These are phyloP conservation scores for Podilymbus podiceps DNA, from an alignment of 2,113 vertebrate species.

Conservation along the genomic window DNA sequence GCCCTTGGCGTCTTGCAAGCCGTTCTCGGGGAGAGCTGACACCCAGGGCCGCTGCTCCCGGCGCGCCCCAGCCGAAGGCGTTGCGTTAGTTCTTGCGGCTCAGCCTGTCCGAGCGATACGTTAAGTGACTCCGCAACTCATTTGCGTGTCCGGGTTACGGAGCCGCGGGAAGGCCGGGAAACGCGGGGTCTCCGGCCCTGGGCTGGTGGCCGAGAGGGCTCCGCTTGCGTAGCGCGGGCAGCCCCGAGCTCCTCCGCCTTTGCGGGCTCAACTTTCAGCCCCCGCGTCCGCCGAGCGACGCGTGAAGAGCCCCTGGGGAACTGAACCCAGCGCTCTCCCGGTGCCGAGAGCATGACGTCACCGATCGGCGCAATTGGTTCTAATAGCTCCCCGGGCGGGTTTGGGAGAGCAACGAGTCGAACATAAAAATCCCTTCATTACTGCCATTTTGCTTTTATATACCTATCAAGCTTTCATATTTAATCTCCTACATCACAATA, in stretches of 20 bases:
- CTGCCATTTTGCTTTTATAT: slow-evolving; percentile 83
- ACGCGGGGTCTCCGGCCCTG: not conserved
- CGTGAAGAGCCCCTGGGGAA: not conserved
- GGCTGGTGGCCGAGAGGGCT: not conserved
- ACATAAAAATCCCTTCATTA: slow-evolving; percentile 83
- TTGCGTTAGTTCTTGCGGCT: not conserved
- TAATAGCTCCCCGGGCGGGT: slow-evolving; percentile 72
- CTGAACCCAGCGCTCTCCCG: not conserved
- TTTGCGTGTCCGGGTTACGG: not conserved
- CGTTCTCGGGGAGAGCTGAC: fast-evolving
- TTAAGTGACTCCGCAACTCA: not conserved
- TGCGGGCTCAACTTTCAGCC: not conserved
- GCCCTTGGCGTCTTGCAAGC: not conserved
- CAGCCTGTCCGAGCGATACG: not conserved
- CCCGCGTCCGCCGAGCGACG: not conserved
- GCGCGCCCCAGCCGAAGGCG: not conserved
- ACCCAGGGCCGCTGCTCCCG: not conserved
- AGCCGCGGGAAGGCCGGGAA: not conserved
- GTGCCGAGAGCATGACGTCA: too few species aligned
- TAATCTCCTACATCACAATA: slow-evolving; percentile 84
- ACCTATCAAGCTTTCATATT: slow-evolving; percentile 85
- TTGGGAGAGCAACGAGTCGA: slow-evolving; percentile 72
- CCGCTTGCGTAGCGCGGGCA: fast-evolving
- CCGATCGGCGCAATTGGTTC: slow-evolving; percentile 59
- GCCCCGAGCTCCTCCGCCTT: too few species aligned